Percentiles rank a stretch among this genome's conserved stretches.
Evolutionary conservation across 2,797 vertebrate species (phyloP).

Genomic region (Delichon dasypus): DNA sequence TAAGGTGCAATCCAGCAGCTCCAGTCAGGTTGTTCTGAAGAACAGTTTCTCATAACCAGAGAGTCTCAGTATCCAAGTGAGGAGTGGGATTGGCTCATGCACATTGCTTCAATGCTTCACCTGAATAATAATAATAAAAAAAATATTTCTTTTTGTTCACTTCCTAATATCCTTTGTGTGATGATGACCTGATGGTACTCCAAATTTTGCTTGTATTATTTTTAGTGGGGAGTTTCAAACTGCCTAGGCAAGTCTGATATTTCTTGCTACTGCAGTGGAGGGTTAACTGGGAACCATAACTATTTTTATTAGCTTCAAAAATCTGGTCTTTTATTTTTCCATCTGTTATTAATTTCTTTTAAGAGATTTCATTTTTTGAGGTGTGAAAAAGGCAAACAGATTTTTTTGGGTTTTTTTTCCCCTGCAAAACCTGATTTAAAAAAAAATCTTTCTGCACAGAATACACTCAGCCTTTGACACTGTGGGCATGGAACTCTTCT

Average conservation of each 20-base stretch:
- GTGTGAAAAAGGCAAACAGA: not conserved
- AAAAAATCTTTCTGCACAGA: not conserved
- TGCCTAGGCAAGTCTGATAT: not conserved
- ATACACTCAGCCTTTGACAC: not conserved
- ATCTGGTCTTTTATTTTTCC: not conserved
- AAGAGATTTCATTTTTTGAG: conserved; percentile 8
- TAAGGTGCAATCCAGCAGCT: not conserved
- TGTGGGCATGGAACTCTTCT: not conserved
- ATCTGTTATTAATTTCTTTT: not conserved
- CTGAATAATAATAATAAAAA: not conserved
- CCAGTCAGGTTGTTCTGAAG: not conserved
- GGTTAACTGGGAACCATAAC: not conserved
- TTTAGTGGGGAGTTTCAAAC: not conserved
- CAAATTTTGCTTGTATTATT: not conserved
- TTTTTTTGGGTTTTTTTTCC: not conserved
- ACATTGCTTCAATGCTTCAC: not conserved
- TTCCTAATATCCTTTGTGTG: not conserved
- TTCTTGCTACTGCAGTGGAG: not conserved
- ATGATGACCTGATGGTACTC: not conserved
- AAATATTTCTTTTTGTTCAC: not conserved
- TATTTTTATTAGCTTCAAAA: conserved; percentile 16
- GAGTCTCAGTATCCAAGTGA: not conserved
- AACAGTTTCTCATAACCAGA: not conserved
- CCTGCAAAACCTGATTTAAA: not conserved
- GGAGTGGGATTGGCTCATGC: not conserved